Base-by-base conservation (phyloP, 2,888 invertebrate genomes). In the Plebejus anna region DNA sequence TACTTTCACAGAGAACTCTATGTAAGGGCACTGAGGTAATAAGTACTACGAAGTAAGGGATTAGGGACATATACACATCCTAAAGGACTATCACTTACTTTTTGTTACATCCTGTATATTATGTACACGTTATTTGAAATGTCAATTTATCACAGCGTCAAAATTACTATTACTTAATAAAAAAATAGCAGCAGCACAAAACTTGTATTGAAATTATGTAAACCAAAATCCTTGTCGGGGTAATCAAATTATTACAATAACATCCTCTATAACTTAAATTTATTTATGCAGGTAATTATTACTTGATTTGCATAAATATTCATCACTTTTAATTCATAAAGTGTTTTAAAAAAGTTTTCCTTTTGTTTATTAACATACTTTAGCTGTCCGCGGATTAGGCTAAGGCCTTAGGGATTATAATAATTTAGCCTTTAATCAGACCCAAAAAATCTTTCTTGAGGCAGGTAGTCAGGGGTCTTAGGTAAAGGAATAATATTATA, bases 211-310 rank as follows among this genome's bases (percentile, higher is more conserved):
- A 13, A 36, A n/a, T 32, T 2, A 5, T 66, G 66, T 66, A 16
- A 70, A n/a, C 38, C 7, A 70, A n/a, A 71, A 71, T 22, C 47
- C 22, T 71, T 71, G 71, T 42, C n/a, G 11, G 22, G 71, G 71
- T 71, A 71, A 47, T 71, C 42, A 71, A 71, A 71, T 47, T 71
- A 32, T 22, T n/a, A 38, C 16, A 71, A 22, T 47, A 71, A 71
- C 42, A 71, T 71, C 42, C n/a, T 36, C 22, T 59, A 22, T 59
- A 1, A n/a, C 22, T n/a, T 22, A 59, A 59, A 55, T 55, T 70
- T 36, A 70, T 47, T 71, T 71, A 71, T 42, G 2, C 42, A 42
- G 51, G 51, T 13, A 51, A 51, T 51, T 51, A 51, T 3, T 51
- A 13, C 51, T 47, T 72, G 28, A 72, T 72, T 47, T 47, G 22